Base-by-base conservation (phyloP, 2,888 invertebrate species). In the Chouioia cunea region DNA sequence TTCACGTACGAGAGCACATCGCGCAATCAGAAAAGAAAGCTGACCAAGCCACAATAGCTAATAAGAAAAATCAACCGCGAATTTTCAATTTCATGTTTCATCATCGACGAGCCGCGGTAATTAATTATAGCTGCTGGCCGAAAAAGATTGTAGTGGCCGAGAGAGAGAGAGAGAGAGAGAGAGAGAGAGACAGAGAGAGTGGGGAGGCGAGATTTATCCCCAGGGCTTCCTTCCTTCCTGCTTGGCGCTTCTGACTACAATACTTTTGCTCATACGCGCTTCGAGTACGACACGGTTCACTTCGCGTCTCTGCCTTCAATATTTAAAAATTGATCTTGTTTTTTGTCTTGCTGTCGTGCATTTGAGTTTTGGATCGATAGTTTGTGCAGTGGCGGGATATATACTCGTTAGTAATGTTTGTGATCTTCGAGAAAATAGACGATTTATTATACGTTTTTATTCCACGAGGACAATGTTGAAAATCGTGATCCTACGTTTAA, bases 221-320 rank as follows among this genome's bases (percentile, higher is more conserved):
- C 64, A 44, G 27, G 64, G 47, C 52, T 52, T 62, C 52, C 64
- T 36, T 36, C 15, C 62, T 66, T 68, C 65, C 66, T 65, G 68
- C 68, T 72, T 48, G 50, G 56, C 46, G 48, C 58, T 10, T 36
- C 44, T 14, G 4, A 10, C 15, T 14, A 14, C 58, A 12, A 43
- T 20, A 58, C 53, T 53, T 14, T 20, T 22, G 53, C 14, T 20
- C 64, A 67, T 27, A 58, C 66, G 67, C 63, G 16, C 53, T 36
- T 54, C 54, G 58, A 52, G 47, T 53, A 10, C 36, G 4, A 36
- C 67, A 12, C 48, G 16, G 66, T 43, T 52, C 20, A 44, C 50
- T 48, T 59, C 23, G 44, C 23, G 44, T 43, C 23, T 50, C 62
- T 56, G 27, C 16, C 47, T n/a, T n/a, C n/a, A n/a, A n/a, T n/a